phyloP scores from a whole-genome alignment of 2,888 invertebrate genomes.

The Terebella lapidaria region DNA sequence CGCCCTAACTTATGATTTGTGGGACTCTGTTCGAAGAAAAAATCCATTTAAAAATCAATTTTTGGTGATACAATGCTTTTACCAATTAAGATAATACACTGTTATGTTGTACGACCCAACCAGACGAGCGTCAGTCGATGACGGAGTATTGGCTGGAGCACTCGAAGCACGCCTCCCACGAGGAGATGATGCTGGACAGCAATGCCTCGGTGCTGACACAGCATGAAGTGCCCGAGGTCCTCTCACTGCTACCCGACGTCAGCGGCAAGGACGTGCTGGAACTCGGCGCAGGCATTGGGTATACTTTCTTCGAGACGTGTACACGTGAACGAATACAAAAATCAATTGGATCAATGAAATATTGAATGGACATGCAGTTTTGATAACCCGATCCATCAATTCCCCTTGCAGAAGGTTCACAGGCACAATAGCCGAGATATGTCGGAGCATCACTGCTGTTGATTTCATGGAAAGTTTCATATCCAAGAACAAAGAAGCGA shows the following conservation, averaged over 20 bases:
- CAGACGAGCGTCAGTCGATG: too few species aligned
- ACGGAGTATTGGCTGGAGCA: constrained; percentile 41
- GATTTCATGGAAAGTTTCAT: constrained; percentile 59
- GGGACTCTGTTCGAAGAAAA: too few species aligned
- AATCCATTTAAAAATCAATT: too few species aligned
- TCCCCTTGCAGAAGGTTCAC: constrained; percentile 58
- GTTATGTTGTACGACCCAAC: too few species aligned
- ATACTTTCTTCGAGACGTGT: too few species aligned
- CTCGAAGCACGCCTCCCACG: constrained; percentile 43
- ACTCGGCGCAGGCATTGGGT: constrained; percentile 60
- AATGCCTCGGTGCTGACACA: constrained; percentile 50
- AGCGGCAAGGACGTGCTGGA: constrained; percentile 55
- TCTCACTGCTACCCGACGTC: constrained; percentile 55
- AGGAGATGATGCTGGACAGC: constrained; percentile 57
- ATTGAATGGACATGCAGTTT: too few species aligned
- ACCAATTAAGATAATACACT: too few species aligned
- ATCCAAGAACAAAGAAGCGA: constrained; percentile 54
- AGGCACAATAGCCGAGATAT: constrained; percentile 53
- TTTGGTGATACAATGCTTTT: too few species aligned
- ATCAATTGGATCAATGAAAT: too few species aligned
- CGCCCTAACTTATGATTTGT: too few species aligned
- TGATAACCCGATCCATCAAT: too few species aligned
- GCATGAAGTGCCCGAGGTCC: constrained; percentile 55
- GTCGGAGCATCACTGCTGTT: constrained; percentile 55
- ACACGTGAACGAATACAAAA: too few species aligned